Base-by-base conservation (phyloP, 2,797 vertebrate species). In the Ciconia nigra region DNA sequence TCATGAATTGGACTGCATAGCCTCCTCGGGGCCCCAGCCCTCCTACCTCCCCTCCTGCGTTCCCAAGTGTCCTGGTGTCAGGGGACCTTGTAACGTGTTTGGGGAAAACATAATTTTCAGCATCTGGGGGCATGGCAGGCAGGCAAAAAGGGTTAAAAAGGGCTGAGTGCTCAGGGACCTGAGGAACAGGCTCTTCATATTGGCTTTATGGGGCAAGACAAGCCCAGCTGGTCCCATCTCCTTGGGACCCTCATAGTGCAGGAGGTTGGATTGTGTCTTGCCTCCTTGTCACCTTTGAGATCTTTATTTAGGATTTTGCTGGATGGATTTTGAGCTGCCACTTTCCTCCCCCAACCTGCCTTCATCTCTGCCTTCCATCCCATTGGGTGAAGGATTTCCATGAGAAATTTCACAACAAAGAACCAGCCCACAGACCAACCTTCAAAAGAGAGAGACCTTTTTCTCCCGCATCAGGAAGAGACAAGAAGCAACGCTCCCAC, bases 91-190 rank as follows among this genome's bases (percentile, higher is more conserved):
- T 29, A 78, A 42, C 3, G 0, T 6, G 2, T 4, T 1, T 35
- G 25, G 9, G 31, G 14, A 37, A 74, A 88, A 51, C 1, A 46
- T 16, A 0, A 10, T 19, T 89, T 90, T 49, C 18, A 37, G 16
- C n/a, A 57, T 13, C 15, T 37, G 72, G 9, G 18, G 28, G 9
- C 21, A 22, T 13, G 20, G 5, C 11, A 49, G 39, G 33, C 15
- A 89, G 35, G 33, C 4, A 21, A 24, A 52, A 80, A 20, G 24
- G 31, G 11, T 55, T 86, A 9, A 39, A 55, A 78, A 71, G 4
- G 2, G 3, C 2, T 0, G 2, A 65, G 5, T 0, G 1, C n/a
- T 70, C 8, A 31, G 31, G 37, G 8, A 65, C 9, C 7, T 31
- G 22, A 59, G 29, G 35, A 83, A 66, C 0, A 0, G 13, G 15